Evolutionary conservation across 2,888 invertebrate genomes (phyloP).

Genomic region (Empis stercorea): DNA sequence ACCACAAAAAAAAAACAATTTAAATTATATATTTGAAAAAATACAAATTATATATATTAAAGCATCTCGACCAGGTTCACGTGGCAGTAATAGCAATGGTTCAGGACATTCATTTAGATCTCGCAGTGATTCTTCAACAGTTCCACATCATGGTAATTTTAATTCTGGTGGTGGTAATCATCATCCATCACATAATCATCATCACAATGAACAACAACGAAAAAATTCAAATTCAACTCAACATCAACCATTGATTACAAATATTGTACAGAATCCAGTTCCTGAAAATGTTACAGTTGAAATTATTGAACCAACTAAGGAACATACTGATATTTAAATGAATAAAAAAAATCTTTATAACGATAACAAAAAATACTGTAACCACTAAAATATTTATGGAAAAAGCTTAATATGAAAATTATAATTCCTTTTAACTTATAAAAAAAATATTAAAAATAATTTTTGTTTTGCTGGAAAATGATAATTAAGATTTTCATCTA

Average conservation of each 20-base stretch:
- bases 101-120: slow-evolving; percentile 62
- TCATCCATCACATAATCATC: slow-evolving; percentile 16
- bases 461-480: too few relatives aligned
- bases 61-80: slow-evolving; percentile 45
- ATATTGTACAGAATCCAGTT: slow-evolving; percentile 37
- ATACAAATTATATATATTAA: background rate
- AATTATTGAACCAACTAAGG: slow-evolving; percentile 54
- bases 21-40: too few relatives aligned
- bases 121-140: slow-evolving; percentile 39
- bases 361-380: too few relatives aligned
- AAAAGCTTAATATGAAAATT: background rate
- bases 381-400: too few relatives aligned
- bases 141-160: slow-evolving; percentile 9
- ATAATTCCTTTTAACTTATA: too few relatives aligned
- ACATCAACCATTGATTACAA: slow-evolving; percentile 27
- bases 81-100: slow-evolving; percentile 57
- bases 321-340: slow-evolving; percentile 2
- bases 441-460: too few relatives aligned
- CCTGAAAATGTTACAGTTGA: slow-evolving; percentile 61
- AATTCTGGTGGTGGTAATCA: background rate
- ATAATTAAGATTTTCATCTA: too few relatives aligned
- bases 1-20: too few relatives aligned
- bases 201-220: slow-evolving; percentile 11
- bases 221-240: slow-evolving; percentile 21
- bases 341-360: background rate